Conservation (phyloP, 2,113 vertebrate genomes). For the Suncus etruscus region DNA sequence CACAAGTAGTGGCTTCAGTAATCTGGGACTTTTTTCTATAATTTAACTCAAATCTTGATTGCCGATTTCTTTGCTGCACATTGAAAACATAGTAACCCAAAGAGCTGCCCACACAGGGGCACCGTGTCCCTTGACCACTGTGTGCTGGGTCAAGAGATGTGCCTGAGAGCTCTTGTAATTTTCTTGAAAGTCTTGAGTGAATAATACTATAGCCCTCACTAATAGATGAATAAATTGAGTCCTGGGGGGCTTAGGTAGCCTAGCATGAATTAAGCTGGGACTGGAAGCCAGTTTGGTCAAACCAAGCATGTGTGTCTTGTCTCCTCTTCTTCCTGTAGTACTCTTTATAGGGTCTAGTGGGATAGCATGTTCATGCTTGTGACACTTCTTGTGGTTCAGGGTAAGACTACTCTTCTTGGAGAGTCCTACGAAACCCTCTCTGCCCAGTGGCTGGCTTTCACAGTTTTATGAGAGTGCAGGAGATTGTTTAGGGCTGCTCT, state of each 20-base stretch:
- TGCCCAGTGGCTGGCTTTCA: neutral
- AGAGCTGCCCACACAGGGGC: no score
- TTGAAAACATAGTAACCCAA: neutral
- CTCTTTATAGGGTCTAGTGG: neutral
- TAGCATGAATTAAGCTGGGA: neutral
- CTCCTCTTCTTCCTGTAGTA: rapidly evolving
- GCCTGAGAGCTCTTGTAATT: no score
- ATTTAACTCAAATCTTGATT: neutral
- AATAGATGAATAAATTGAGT: neutral
- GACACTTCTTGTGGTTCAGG: neutral
- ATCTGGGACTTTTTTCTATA: neutral
- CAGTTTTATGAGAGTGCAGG: neutral
- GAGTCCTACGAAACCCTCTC: neutral
- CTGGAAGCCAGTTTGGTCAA: neutral
- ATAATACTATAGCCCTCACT: neutral
- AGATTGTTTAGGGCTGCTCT: neutral
- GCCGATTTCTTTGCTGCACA: no score
- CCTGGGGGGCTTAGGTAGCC: neutral
- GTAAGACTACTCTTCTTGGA: neutral
- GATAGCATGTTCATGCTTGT: rapidly evolving
- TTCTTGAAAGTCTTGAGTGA: no score
- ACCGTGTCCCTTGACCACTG: no score
- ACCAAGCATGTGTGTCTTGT: no score
- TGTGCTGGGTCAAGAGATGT: no score
- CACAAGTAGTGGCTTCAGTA: neutral